These are phyloP conservation scores for Penaeus vannamei DNA, from an alignment of 1,140 invertebrate species.

Conservation along the genomic window DNA sequence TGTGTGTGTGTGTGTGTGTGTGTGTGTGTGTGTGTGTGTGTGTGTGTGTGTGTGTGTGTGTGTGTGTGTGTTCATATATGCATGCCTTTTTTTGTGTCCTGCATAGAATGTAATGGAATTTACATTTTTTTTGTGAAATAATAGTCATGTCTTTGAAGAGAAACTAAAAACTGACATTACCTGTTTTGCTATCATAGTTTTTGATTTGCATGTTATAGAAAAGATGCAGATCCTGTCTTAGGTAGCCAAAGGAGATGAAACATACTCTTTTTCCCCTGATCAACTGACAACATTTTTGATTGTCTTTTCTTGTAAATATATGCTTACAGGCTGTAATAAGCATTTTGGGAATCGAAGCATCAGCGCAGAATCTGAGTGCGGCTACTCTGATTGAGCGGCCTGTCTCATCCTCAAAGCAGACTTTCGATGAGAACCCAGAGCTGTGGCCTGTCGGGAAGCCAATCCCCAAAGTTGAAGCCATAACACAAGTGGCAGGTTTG, in stretches of 20 bases:
- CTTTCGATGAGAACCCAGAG: constrained; percentile 81
- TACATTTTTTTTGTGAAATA: too few relatives aligned
- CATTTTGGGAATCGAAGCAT: constrained; percentile 66
- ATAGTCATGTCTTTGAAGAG: too few relatives aligned
- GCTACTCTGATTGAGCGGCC: constrained; percentile 74
- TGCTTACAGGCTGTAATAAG: constrained; percentile 68
- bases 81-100: too few relatives aligned
- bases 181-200: background rate
- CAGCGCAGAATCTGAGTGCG: constrained; percentile 70
- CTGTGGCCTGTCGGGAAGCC: constrained; percentile 86
- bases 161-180: background rate
- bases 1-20: background rate
- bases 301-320: background rate
- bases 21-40: too few relatives aligned
- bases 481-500: constrained; percentile 69
- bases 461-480: constrained; percentile 82
- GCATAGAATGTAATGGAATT: too few relatives aligned
- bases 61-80: too few relatives aligned
- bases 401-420: constrained; percentile 81
- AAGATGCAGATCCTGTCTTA: too few relatives aligned
- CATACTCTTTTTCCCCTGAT: too few relatives aligned
- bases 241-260: too few relatives aligned
- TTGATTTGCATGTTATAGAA: too few relatives aligned
- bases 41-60: background rate
- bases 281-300: background rate